Percentiles rank a stretch among this genome's conserved stretches.
Conservation (phyloP, 2,113 vertebrate species). For the Xiphophorus hellerii region DNA sequence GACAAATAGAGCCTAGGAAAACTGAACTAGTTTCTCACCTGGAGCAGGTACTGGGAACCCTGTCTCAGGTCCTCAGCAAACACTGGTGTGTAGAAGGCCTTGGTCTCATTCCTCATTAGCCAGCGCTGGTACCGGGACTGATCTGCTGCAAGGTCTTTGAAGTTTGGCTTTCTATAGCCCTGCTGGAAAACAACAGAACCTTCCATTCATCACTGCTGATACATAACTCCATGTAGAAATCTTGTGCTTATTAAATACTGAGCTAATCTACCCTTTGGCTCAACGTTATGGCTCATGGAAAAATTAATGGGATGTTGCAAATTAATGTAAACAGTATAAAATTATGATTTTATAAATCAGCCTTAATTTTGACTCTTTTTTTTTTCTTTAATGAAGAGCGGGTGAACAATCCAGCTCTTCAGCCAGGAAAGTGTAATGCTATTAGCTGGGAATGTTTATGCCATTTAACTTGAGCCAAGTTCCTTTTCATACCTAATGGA, state of each 20-base stretch:
- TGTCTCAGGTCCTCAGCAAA: slow-evolving; percentile 94
- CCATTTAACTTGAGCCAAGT: slow-evolving; percentile 1
- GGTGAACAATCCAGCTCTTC: background rate
- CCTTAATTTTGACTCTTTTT: background rate
- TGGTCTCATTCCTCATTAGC: slow-evolving; percentile 94
- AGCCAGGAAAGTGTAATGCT: slow-evolving; percentile 49
- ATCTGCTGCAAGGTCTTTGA: slow-evolving; percentile 91
- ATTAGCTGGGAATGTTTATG: slow-evolving; percentile 43
- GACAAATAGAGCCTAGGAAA: background rate
- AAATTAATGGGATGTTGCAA: background rate
- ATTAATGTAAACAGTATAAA: background rate
- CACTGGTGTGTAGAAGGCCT: slow-evolving; percentile 94
- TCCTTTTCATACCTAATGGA: slow-evolving; percentile 30
- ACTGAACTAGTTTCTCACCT: slow-evolving; percentile 77
- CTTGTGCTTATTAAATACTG: too few relatives aligned
- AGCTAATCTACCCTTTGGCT: background rate
- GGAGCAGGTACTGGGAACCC: slow-evolving; percentile 93
- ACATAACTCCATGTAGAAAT: background rate
- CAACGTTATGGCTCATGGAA: too few relatives aligned
- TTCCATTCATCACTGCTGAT: background rate
- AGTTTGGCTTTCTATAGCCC: slow-evolving; percentile 91
- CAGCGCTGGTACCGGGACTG: slow-evolving; percentile 91
- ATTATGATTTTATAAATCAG: background rate
- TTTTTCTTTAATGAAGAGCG: background rate
- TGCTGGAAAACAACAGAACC: slow-evolving; percentile 56